Base-by-base conservation (phyloP, 2,797 vertebrate genomes). In the Acanthopagrus latus region DNA sequence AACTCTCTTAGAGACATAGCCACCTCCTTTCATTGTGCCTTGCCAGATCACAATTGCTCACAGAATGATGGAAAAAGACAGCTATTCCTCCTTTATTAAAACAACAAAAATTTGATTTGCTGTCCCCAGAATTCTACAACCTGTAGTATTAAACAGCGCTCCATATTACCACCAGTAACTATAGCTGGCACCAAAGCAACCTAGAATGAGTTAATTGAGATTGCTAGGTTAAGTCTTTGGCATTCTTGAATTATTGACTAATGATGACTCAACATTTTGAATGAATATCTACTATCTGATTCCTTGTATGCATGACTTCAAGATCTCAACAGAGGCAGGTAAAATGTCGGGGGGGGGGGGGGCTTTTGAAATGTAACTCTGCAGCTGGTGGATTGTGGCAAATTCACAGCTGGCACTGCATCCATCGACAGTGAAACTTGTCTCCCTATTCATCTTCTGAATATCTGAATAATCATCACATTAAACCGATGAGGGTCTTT, bases 401-500 rank as follows among this genome's bases (percentile, higher is more conserved):
- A 33, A 76, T 65, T 71, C 63, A 51, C 74, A 68, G 62, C 69
- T 78, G 64, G 65, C 77, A 54, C 57, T 60, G 51, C 27, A 68
- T 76, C 66, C 75, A 56, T 83, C 44, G 44, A 80, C 54, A 60
- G 46, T 27, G 66, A 18, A 72, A 76, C 73, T 17, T 71, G 64
- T 55, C 56, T 74, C 33, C 9, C 47, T n/a, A 11, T 60, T 70
- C 64, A 71, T 33, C 73, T 60, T 57, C 20, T 78, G 74, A 64
- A 56, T 68, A 58, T 80, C 51, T 71, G 2, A 74, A 77, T 80
- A 62, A 72, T 62, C 48, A 70, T 25, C 43, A 56, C 23, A 60
- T 57, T 71, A 71, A 74, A 47, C 11, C 6, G 2, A 10, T 29
- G 4, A 56, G 55, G 33, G 27, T 29, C 25, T 41, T 12, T 69